Evolutionary conservation across 2,888 invertebrate species (phyloP).

Genomic region (Nomada lathburiana): DNA sequence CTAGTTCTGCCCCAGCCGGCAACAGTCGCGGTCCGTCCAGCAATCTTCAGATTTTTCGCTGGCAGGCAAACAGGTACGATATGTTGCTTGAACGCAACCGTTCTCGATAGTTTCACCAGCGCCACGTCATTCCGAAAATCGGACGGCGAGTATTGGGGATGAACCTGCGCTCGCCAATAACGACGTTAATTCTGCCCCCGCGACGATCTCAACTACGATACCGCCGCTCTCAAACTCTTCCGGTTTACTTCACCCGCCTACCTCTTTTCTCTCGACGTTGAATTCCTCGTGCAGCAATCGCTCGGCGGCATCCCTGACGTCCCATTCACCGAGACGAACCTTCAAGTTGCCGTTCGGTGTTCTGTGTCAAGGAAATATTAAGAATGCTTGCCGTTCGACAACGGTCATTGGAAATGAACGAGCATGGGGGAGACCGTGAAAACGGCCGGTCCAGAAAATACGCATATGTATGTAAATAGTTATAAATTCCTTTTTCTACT

Average conservation of each 20-base stretch:
- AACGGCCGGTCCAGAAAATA: no score
- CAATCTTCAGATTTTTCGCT: conserved; percentile 90
- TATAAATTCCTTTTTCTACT: conserved; percentile 83
- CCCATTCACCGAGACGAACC: conserved; percentile 96
- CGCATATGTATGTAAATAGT: background rate
- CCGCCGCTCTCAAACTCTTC: background rate
- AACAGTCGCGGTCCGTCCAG: conserved; percentile 95
- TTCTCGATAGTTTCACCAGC: conserved; percentile 91
- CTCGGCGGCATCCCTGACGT: conserved; percentile 94
- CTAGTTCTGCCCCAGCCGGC: conserved; percentile 97
- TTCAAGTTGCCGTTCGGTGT: conserved; percentile 95
- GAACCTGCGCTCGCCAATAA: conserved; percentile 85
- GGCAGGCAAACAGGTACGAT: conserved; percentile 97
- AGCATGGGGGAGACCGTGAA: no score
- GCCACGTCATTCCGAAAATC: conserved; percentile 97
- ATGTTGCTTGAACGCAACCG: conserved; percentile 95
- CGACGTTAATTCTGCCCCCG: background rate
- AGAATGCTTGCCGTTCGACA: background rate
- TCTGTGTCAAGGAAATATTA: conserved; percentile 84
- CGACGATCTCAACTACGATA: background rate
- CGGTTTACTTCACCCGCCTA: conserved; percentile 62
- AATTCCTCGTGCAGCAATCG: conserved; percentile 94
- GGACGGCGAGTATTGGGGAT: conserved; percentile 94
- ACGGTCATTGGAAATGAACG: background rate
- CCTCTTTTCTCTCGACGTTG: conserved; percentile 94